These are phyloP conservation scores for Hypanus sabinus DNA, from an alignment of 2,113 vertebrate species.

Conservation along the genomic window DNA sequence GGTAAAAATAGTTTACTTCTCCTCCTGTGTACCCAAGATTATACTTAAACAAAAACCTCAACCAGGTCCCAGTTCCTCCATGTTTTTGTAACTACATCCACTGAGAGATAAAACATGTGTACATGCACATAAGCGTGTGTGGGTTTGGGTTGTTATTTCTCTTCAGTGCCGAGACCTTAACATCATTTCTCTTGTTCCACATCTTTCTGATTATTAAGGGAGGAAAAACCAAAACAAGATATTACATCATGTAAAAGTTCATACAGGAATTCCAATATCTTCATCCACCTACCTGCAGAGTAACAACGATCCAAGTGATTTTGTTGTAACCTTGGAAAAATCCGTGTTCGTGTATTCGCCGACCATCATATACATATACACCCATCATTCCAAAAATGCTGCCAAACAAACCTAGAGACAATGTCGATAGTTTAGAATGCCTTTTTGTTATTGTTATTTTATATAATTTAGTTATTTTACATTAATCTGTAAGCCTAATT, in stretches of 20 bases:
- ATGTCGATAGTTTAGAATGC: not conserved
- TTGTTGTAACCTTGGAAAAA: conserved; percentile 95
- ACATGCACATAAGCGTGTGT: too few relatives aligned
- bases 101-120: not conserved
- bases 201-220: not conserved
- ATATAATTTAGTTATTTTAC: not conserved
- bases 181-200: not conserved
- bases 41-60: not conserved
- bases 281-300: conserved; percentile 72
- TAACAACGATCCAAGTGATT: conserved; percentile 83
- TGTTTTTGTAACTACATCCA: not conserved
- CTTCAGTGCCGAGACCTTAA: too few relatives aligned
- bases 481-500: conserved; percentile 42
- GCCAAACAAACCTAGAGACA: conserved; percentile 75
- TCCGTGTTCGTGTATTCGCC: conserved; percentile 73
- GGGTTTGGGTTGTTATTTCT: not conserved
- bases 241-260: not conserved
- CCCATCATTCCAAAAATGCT: conserved; percentile 85
- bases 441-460: not conserved
- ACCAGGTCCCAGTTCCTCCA: not conserved
- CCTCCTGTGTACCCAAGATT: too few relatives aligned
- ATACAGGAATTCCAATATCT: not conserved
- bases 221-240: not conserved
- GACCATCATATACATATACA: conserved; percentile 82
- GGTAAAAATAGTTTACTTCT: too few relatives aligned